These are phyloP conservation scores for Dasyprocta punctata DNA, from an alignment of 2,113 vertebrate genomes.

Conservation along the genomic window DNA sequence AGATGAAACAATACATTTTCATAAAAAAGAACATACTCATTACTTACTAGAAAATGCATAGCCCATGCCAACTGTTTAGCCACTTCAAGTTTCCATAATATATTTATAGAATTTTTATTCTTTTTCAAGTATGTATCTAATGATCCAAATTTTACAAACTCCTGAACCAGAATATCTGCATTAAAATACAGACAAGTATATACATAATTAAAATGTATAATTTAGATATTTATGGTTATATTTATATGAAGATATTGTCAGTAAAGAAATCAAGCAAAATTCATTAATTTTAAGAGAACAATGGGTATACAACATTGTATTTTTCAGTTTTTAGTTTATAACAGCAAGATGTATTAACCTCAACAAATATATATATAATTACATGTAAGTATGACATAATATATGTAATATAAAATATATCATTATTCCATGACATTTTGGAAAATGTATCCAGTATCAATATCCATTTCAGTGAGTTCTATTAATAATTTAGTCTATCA, in stretches of 20 bases:
- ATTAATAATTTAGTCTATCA: slow-evolving; percentile 27
- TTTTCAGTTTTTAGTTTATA: slow-evolving; percentile 32
- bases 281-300: slow-evolving; percentile 41
- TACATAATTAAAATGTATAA: background rate
- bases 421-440: background rate
- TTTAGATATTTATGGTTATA: slow-evolving; percentile 32
- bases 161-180: slow-evolving; percentile 98
- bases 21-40: slow-evolving; percentile 53
- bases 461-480: background rate
- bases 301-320: background rate
- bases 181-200: slow-evolving; percentile 73
- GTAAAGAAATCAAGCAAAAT: slow-evolving; percentile 43
- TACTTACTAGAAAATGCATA: slow-evolving; percentile 97
- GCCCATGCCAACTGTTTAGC: slow-evolving; percentile 97
- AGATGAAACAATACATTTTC: background rate
- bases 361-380: slow-evolving; percentile 2
- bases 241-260: background rate
- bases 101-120: slow-evolving; percentile 94
- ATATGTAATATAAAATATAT: background rate
- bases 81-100: slow-evolving; percentile 98
- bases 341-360: background rate
- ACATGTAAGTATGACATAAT: background rate
- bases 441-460: background rate
- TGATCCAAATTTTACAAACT: slow-evolving; percentile 96
- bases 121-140: slow-evolving; percentile 97